These are phyloP conservation scores for Marronus borbonicus DNA, from an alignment of 2,888 invertebrate species.

Conservation along the genomic window DNA sequence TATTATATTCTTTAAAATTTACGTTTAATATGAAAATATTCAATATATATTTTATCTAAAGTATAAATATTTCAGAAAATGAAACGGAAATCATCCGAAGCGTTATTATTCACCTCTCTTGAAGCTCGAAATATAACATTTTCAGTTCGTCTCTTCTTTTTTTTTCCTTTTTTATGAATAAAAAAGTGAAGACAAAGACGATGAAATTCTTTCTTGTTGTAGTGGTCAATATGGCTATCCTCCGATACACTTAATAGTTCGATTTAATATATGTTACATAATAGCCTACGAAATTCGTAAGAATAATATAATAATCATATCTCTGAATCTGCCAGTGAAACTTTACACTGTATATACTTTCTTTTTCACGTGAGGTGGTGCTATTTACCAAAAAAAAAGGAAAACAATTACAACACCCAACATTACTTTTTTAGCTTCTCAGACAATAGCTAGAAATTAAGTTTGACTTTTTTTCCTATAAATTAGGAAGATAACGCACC, in stretches of 20 bases:
- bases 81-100: slow-evolving; percentile 57
- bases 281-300: slow-evolving; percentile 53
- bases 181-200: slow-evolving; percentile 58
- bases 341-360: background rate
- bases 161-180: slow-evolving; percentile 5
- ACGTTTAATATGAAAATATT: slow-evolving; percentile 70
- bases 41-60: slow-evolving; percentile 59
- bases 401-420: slow-evolving; percentile 5
- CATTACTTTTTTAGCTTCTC: slow-evolving; percentile 50
- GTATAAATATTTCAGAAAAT: background rate
- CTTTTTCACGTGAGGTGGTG: slow-evolving; percentile 49
- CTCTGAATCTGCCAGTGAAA: slow-evolving; percentile 62
- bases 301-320: slow-evolving; percentile 8
- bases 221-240: slow-evolving; percentile 63
- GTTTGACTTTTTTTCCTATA: too few species aligned
- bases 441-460: slow-evolving; percentile 47
- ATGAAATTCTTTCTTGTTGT: slow-evolving; percentile 63
- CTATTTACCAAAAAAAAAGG: slow-evolving; percentile 31
- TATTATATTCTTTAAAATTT: slow-evolving; percentile 57
- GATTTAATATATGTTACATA: slow-evolving; percentile 50
- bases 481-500: too few species aligned
- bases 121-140: slow-evolving; percentile 68
- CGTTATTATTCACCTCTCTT: slow-evolving; percentile 68
- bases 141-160: slow-evolving; percentile 3
- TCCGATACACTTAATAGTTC: slow-evolving; percentile 66